phyloP scores from a whole-genome alignment of 2,888 invertebrate species.

The Tupiocoris notatus region DNA sequence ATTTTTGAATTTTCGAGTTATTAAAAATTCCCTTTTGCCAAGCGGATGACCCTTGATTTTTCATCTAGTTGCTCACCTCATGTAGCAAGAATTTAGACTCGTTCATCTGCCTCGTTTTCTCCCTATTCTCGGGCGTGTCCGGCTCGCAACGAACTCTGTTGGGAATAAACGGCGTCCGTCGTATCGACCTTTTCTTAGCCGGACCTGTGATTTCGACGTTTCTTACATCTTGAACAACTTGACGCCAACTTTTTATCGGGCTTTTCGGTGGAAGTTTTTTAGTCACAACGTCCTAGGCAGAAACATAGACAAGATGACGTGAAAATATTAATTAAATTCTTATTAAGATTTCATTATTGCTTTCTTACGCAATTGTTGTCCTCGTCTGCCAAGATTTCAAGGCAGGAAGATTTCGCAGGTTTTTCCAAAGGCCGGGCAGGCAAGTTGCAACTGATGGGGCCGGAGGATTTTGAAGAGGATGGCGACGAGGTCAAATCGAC shows the following conservation, averaged over 20 bases:
- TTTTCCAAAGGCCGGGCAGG: constrained; percentile 5
- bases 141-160: background rate
- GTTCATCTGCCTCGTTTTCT: constrained; percentile 28
- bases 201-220: constrained; percentile 5
- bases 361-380: constrained; percentile 7
- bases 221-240: background rate
- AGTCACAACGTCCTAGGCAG: constrained; percentile 8
- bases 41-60: too few species aligned
- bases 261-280: constrained; percentile 10
- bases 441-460: background rate
- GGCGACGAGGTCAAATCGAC: background rate
- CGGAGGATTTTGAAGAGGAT: background rate
- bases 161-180: constrained; percentile 8
- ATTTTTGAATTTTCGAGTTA: too few species aligned
- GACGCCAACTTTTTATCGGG: constrained; percentile 10
- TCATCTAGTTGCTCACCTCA: too few species aligned
- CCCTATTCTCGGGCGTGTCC: constrained; percentile 12
- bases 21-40: too few species aligned
- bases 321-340: too few species aligned
- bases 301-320: too few species aligned
- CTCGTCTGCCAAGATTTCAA: constrained; percentile 18
- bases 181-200: background rate
- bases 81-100: constrained; percentile 31
- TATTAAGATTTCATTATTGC: background rate
- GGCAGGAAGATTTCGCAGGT: constrained; percentile 12